Percentiles rank a stretch among this genome's conserved stretches.
Conservation (phyloP, 30 jellyfish, hydroid and myxozoan species). For the Chironex yamaguchii region DNA sequence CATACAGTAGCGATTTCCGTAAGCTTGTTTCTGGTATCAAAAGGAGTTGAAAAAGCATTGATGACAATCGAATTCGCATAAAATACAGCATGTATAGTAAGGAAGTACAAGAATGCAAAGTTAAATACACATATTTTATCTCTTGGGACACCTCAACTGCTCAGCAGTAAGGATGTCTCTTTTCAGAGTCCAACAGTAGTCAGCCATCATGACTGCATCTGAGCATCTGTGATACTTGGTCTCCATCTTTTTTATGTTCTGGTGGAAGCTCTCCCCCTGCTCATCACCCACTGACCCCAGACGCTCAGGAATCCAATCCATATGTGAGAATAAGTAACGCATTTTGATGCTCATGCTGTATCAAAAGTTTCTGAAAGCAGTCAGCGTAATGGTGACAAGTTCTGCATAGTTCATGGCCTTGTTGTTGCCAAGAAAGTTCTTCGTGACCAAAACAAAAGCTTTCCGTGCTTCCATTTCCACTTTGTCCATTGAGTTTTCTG, state of each 20-base stretch:
- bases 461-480: slow-evolving; percentile 1
- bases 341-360: neutral
- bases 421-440: neutral
- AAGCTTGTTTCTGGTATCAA: no score
- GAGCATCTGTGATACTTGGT: neutral
- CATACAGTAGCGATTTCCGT: no score
- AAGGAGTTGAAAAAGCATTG: no score
- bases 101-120: no score
- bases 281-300: slow-evolving; percentile 18
- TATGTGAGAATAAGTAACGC: no score
- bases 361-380: neutral
- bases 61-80: no score
- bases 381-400: neutral
- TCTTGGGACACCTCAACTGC: no score
- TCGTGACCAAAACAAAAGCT: neutral
- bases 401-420: neutral
- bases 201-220: neutral
- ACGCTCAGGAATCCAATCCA: neutral
- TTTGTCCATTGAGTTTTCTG: neutral
- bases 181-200: no score
- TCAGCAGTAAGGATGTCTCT: no score
- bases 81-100: no score
- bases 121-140: no score
- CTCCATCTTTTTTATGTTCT: slow-evolving; percentile 1
- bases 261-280: slow-evolving; percentile 4